Percentiles rank a stretch among this genome's conserved stretches.
phyloP scores from a whole-genome alignment of 2,797 vertebrate genomes.

The Enteromius anoplus region DNA sequence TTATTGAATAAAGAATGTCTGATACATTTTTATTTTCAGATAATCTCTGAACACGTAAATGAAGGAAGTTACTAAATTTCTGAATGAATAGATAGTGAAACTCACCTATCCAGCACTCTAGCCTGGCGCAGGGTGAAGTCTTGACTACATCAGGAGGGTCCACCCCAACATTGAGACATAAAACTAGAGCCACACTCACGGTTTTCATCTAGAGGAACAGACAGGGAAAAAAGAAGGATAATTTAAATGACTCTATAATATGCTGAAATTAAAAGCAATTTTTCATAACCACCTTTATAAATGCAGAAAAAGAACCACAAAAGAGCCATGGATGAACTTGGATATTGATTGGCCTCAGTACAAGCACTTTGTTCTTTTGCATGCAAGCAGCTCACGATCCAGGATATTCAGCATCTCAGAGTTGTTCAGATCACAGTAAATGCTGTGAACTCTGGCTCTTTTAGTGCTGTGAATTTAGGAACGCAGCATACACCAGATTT shows the following conservation, averaged over 20 bases:
- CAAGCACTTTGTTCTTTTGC: neutral
- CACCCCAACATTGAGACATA: conserved; percentile 97
- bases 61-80: neutral
- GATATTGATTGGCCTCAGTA: neutral
- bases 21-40: neutral
- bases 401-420: neutral
- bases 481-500: no score
- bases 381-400: neutral
- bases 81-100: neutral
- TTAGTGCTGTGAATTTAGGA: no score
- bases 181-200: conserved; percentile 94
- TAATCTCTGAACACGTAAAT: neutral
- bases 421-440: no score
- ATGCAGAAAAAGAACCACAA: neutral
- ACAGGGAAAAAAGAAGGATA: conserved; percentile 7
- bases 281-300: neutral
- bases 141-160: conserved; percentile 98
- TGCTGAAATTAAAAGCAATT: neutral
- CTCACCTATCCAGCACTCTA: conserved; percentile 99
- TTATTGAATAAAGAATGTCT: neutral
- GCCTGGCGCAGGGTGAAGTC: conserved; percentile 93
- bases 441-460: no score
- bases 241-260: neutral
- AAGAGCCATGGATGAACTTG: neutral
- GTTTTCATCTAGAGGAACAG: conserved; percentile 92